Percentiles rank a stretch among this genome's conserved stretches.
phyloP scores from a whole-genome alignment of 1,140 invertebrate genomes.

The Aphis gossypii region DNA sequence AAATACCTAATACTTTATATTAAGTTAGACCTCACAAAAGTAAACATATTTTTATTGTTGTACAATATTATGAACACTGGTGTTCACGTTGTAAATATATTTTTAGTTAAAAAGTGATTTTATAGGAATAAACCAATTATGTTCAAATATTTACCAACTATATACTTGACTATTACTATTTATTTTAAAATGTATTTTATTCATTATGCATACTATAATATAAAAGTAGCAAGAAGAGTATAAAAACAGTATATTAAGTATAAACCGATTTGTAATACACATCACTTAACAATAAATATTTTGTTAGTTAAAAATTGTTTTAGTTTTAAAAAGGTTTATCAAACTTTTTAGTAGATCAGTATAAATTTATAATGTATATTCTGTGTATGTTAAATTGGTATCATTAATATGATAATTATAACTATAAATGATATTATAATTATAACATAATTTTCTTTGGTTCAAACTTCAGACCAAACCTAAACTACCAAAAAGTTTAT shows the following conservation, averaged over 20 bases:
- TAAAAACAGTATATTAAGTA: neutral
- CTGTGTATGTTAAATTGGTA: neutral
- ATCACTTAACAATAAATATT: neutral
- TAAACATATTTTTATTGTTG: neutral
- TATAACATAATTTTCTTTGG: neutral
- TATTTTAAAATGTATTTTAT: neutral
- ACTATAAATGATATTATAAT: neutral
- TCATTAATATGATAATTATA: neutral
- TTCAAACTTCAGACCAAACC: neutral
- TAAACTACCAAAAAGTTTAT: neutral
- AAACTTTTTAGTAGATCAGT: neutral
- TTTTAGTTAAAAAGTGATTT: neutral
- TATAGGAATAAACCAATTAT: neutral
- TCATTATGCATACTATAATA: neutral
- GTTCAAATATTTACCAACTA: too few relatives aligned
- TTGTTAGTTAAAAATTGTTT: neutral
- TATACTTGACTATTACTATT: neutral
- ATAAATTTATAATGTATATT: neutral
- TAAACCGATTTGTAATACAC: neutral
- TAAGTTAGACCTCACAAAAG: neutral
- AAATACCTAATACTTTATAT: neutral
- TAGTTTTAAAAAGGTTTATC: neutral
- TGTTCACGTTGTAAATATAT: slow-evolving; percentile 20
- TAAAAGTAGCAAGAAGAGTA: neutral
- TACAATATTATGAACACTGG: neutral